These are phyloP conservation scores for Hirtodrosophila confusa DNA, from an alignment of 2,888 invertebrate genomes.

Conservation along the genomic window DNA sequence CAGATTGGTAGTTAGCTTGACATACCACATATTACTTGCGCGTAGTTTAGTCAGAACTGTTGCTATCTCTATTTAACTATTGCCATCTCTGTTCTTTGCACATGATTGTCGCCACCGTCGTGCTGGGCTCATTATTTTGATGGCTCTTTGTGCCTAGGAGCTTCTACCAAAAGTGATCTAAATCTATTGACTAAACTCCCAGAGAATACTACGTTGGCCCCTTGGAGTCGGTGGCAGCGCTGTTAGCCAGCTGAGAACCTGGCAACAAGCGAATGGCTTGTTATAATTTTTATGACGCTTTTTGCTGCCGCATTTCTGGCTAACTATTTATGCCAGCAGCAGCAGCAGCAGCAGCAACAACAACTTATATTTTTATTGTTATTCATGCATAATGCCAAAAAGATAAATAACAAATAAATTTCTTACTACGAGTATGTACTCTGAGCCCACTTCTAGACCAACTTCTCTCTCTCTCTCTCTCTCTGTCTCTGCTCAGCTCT, in stretches of 20 bases:
- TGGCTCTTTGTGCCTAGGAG: constrained; percentile 58
- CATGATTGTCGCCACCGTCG: constrained; percentile 73
- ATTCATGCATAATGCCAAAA: constrained; percentile 77
- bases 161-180: constrained; percentile 67
- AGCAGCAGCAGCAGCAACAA: background rate
- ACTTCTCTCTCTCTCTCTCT: constrained; percentile 7
- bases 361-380: constrained; percentile 71
- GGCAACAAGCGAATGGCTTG: constrained; percentile 64
- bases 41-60: background rate
- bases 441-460: constrained; percentile 23
- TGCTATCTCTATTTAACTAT: constrained; percentile 9
- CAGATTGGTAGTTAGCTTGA: constrained; percentile 4
- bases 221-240: background rate
- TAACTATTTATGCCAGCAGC: constrained; percentile 58
- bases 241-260: constrained; percentile 63
- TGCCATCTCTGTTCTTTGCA: constrained; percentile 36
- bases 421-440: constrained; percentile 46
- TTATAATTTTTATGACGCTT: constrained; percentile 71
- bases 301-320: constrained; percentile 64
- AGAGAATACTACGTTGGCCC: constrained; percentile 21
- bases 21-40: constrained; percentile 10
- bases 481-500: constrained; percentile 21
- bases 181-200: constrained; percentile 73
- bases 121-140: constrained; percentile 74
- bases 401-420: constrained; percentile 77